These are phyloP conservation scores for Lepidocyrtinus sp. DNA, from an alignment of 2,888 invertebrate genomes.

Conservation along the genomic window DNA sequence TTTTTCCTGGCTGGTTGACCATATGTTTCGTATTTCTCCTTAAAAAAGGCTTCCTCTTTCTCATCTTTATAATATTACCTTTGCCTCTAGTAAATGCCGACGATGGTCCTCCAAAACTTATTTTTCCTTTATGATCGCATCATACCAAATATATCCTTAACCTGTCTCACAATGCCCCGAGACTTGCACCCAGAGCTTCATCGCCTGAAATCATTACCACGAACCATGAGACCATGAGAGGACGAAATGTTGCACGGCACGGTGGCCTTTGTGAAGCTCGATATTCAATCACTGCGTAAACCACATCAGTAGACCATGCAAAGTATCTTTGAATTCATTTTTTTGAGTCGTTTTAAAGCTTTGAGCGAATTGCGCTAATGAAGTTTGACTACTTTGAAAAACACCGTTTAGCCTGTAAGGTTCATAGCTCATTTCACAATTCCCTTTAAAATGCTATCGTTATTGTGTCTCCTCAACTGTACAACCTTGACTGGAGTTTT, in stretches of 20 bases:
- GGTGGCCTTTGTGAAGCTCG: slow-evolving; percentile 60
- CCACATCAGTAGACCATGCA: slow-evolving; percentile 59
- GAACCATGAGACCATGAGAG: background rate
- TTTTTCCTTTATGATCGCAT: too few relatives aligned
- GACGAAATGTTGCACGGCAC: too few relatives aligned
- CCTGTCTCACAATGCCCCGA: slow-evolving; percentile 47
- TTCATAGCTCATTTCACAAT: background rate
- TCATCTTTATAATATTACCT: slow-evolving; percentile 5
- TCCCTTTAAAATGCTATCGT: background rate
- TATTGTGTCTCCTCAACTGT: background rate
- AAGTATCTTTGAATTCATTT: slow-evolving; percentile 17
- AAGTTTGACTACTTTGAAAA: too few relatives aligned
- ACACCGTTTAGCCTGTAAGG: too few relatives aligned
- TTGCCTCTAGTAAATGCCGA: slow-evolving; percentile 16
- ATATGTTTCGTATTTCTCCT: slow-evolving; percentile 62
- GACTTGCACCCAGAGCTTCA: background rate
- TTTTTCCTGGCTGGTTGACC: slow-evolving; percentile 57
- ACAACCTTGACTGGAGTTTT: too few relatives aligned
- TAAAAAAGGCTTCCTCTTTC: background rate
- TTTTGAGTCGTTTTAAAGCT: too few relatives aligned
- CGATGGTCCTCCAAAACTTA: too few relatives aligned
- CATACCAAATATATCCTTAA: too few relatives aligned
- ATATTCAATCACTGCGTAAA: slow-evolving; percentile 62
- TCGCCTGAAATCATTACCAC: background rate
- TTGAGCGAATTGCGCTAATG: slow-evolving; percentile 47